A percentile compares a stretch with the other conserved stretches of the same genome.
phyloP scores from a whole-genome alignment of 1,140 invertebrate genomes.

The Euschistus heros region DNA sequence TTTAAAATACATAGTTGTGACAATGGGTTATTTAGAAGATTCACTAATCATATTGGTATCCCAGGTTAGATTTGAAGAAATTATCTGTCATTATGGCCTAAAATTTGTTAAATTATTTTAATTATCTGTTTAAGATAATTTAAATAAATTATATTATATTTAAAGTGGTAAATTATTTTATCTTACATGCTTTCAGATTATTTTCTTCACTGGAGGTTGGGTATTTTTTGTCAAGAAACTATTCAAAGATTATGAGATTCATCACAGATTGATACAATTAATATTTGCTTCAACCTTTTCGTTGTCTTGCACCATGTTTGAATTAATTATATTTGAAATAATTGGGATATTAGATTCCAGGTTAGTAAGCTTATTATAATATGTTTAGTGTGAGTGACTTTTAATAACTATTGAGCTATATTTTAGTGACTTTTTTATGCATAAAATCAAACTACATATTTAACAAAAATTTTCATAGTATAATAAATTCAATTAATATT shows the following conservation, averaged over 20 bases:
- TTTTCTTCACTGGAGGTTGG: conserved; percentile 96
- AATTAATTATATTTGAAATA: conserved; percentile 99
- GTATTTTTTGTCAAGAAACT: conserved; percentile 97
- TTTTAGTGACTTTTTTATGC: too few species aligned
- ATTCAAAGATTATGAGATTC: conserved; percentile 96
- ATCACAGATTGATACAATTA: conserved; percentile 84
- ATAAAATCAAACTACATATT: not conserved
- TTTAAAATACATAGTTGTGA: too few species aligned
- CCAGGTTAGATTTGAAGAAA: conserved; percentile 2
- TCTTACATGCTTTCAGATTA: conserved; percentile 50
- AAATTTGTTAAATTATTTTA: too few species aligned
- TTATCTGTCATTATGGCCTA: not conserved
- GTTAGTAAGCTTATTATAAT: conserved; percentile 36
- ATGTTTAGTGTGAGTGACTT: too few species aligned
- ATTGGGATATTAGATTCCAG: conserved; percentile 77
- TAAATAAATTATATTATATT: too few species aligned
- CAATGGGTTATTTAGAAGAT: conserved; percentile 22
- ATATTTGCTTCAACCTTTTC: conserved; percentile 97
- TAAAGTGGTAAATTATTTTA: too few species aligned
- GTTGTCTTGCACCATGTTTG: conserved; percentile 98
- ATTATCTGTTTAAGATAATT: too few species aligned
- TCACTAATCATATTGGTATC: conserved; percentile 22
- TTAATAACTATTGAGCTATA: too few species aligned
- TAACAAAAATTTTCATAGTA: not conserved
- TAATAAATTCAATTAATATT: too few species aligned